phyloP scores from a whole-genome alignment of 1,140 invertebrate genomes.

The Bombus confusus region DNA sequence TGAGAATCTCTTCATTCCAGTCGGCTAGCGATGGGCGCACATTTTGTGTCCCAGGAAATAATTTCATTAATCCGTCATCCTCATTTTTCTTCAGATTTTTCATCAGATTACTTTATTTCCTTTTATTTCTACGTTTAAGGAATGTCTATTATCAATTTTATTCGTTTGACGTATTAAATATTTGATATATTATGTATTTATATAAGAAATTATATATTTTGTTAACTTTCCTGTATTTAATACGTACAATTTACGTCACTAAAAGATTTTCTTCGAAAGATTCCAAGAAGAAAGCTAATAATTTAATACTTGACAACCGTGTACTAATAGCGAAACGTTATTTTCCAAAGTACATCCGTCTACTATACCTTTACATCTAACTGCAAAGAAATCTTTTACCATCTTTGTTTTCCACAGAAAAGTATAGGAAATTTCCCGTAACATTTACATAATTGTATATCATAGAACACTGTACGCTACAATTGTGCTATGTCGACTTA shows the following conservation, averaged over 20 bases:
- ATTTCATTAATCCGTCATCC: background rate
- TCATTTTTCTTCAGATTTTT: slow-evolving; percentile 1
- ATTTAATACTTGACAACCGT: too few relatives aligned
- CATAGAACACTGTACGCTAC: background rate
- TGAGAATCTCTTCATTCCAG: slow-evolving; percentile 29
- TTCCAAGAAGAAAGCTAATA: background rate
- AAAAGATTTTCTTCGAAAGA: background rate
- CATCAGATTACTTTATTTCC: background rate
- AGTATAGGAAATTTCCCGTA: background rate
- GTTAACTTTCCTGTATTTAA: too few relatives aligned
- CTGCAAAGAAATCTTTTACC: background rate
- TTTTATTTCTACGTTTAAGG: background rate
- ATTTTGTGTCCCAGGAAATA: slow-evolving; percentile 12
- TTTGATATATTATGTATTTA: background rate
- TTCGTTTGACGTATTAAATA: background rate
- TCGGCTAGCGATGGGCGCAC: slow-evolving; percentile 1
- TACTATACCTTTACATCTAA: background rate
- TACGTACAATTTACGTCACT: too few relatives aligned
- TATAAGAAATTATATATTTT: background rate
- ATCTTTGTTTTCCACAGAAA: background rate
- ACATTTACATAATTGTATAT: background rate
- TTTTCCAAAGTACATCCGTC: background rate
- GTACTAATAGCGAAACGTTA: background rate
- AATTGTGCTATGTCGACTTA: background rate
- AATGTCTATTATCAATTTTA: background rate